A percentile compares a stretch with the other conserved stretches of the same genome.
phyloP scores from a whole-genome alignment of 2,888 invertebrate species.

The Xylota sylvarum region DNA sequence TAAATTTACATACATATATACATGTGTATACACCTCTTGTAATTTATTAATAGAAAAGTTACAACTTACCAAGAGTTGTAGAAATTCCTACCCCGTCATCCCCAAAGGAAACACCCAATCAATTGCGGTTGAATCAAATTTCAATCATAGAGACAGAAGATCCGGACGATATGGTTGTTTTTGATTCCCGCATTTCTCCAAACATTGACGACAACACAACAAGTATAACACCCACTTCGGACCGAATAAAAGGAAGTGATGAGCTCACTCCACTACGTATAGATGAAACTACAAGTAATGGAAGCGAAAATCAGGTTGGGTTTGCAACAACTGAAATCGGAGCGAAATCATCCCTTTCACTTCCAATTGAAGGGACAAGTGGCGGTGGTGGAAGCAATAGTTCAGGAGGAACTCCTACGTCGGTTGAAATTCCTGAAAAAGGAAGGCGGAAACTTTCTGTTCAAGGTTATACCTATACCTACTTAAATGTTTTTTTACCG shows the following conservation, averaged over 20 bases:
- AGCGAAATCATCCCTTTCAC: slow-evolving; percentile 81
- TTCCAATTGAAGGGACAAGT: slow-evolving; percentile 80
- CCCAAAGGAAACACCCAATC: slow-evolving; percentile 23
- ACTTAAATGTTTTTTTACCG: not conserved
- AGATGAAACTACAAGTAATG: slow-evolving; percentile 38
- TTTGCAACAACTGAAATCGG: slow-evolving; percentile 38
- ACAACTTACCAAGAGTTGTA: slow-evolving; percentile 70
- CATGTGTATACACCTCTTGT: not conserved
- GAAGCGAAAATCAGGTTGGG: slow-evolving; percentile 20
- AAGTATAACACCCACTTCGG: slow-evolving; percentile 61
- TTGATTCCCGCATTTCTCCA: not conserved
- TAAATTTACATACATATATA: not conserved
- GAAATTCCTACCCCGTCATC: slow-evolving; percentile 72
- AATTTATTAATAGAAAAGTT: slow-evolving; percentile 51
- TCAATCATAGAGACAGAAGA: slow-evolving; percentile 55
- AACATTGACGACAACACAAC: slow-evolving; percentile 45
- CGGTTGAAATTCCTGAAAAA: slow-evolving; percentile 82
- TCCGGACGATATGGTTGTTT: not conserved
- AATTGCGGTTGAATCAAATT: slow-evolving; percentile 36
- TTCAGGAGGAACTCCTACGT: slow-evolving; percentile 79
- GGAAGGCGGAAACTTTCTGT: slow-evolving; percentile 84
- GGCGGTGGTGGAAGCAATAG: slow-evolving; percentile 81
- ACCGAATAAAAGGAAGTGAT: slow-evolving; percentile 58
- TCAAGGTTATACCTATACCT: slow-evolving; percentile 80
- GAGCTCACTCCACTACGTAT: slow-evolving; percentile 65